Conservation (phyloP, 2,888 invertebrate species). For the Mechanitis mazaeus region DNA sequence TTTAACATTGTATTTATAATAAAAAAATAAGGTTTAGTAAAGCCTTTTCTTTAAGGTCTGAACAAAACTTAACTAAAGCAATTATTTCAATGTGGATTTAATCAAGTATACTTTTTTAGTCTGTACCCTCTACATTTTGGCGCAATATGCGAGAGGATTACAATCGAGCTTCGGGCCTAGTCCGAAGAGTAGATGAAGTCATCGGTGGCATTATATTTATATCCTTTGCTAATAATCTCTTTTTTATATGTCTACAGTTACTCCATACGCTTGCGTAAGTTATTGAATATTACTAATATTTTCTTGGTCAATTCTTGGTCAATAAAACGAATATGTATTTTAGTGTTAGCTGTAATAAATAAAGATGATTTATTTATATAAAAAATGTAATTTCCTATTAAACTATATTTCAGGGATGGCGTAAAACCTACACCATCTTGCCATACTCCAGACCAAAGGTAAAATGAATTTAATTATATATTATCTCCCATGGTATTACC, state of each 20-base stretch:
- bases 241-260: conserved; percentile 82
- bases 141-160: conserved; percentile 76
- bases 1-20: no score
- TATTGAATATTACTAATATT: not conserved
- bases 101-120: conserved; percentile 11
- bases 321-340: no score
- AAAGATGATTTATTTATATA: no score
- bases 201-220: conserved; percentile 79
- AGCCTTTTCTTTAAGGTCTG: no score
- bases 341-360: no score
- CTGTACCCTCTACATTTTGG: conserved; percentile 48
- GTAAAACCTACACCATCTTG: conserved; percentile 2
- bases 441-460: conserved; percentile 1
- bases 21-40: no score
- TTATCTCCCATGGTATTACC: not conserved
- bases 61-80: no score
- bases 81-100: no score
- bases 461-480: not conserved
- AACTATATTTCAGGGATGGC: not conserved
- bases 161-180: conserved; percentile 73
- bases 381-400: not conserved
- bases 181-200: conserved; percentile 75
- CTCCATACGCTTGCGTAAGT: conserved; percentile 80
- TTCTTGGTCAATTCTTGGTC: no score
- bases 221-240: conserved; percentile 82